These are phyloP conservation scores for Nyctibius bracteatus DNA, from an alignment of 2,113 vertebrate species.

Conservation along the genomic window DNA sequence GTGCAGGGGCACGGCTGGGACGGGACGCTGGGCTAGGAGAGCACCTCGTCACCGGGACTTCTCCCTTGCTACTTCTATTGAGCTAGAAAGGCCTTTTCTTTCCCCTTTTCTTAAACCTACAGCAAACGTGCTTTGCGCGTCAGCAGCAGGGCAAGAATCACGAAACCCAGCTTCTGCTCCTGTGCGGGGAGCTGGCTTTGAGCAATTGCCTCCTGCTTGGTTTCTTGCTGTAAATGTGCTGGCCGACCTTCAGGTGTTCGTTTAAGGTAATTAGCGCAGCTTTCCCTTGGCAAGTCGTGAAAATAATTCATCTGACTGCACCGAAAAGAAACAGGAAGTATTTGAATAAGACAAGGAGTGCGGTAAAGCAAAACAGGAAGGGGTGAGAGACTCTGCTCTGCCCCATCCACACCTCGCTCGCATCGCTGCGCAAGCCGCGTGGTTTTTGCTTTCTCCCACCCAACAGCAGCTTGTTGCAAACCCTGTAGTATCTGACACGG, in stretches of 20 bases:
- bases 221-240: not conserved
- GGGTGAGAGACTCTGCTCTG: not conserved
- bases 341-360: constrained; percentile 31
- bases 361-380: constrained; percentile 44
- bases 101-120: not conserved
- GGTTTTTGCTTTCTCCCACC: not conserved
- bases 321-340: constrained; percentile 22
- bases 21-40: not conserved
- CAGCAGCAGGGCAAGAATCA: not conserved
- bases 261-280: not conserved
- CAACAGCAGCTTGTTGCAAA: not conserved
- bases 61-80: not conserved
- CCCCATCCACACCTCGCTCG: not conserved
- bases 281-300: not conserved
- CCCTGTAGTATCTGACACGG: not conserved
- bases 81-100: not conserved
- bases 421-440: not conserved
- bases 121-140: not conserved
- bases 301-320: constrained; percentile 24
- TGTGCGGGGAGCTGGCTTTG: not conserved
- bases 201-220: not conserved
- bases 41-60: not conserved
- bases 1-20: not conserved
- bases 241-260: not conserved
- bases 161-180: not conserved